These are phyloP conservation scores for Pyrgus malvae DNA, from an alignment of 2,888 invertebrate species.

Conservation along the genomic window DNA sequence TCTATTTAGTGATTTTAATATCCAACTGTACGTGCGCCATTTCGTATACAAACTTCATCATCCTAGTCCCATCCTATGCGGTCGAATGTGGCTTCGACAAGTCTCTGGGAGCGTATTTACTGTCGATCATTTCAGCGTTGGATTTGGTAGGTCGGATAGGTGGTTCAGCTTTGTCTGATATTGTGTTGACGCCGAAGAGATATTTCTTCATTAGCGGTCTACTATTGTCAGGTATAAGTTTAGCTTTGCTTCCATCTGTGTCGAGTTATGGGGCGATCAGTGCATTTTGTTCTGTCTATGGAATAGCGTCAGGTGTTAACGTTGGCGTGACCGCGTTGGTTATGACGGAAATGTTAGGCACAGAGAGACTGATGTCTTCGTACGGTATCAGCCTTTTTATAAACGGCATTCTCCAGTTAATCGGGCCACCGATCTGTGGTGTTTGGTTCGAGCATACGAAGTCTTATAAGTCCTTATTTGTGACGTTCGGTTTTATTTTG, in stretches of 20 bases:
- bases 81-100: conserved; percentile 86
- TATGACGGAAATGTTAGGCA: conserved; percentile 93
- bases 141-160: conserved; percentile 93
- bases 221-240: conserved; percentile 88
- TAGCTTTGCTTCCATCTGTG: conserved; percentile 87
- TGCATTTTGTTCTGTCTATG: conserved; percentile 88
- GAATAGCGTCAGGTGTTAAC: conserved; percentile 91
- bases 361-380: conserved; percentile 91
- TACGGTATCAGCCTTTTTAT: conserved; percentile 93
- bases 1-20: conserved; percentile 90
- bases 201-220: conserved; percentile 92
- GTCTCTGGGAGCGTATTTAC: conserved; percentile 85
- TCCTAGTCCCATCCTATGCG: conserved; percentile 90
- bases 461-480: conserved; percentile 87
- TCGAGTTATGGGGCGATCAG: conserved; percentile 84
- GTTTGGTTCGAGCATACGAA: conserved; percentile 84
- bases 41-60: conserved; percentile 93
- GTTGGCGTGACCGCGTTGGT: conserved; percentile 93
- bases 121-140: conserved; percentile 90
- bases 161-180: conserved; percentile 91
- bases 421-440: conserved; percentile 93
- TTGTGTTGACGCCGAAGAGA: conserved; percentile 88
- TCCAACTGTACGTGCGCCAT: conserved; percentile 94
- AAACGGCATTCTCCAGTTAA: conserved; percentile 90
- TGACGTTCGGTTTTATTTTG: conserved; percentile 87